phyloP scores from a whole-genome alignment of 2,113 vertebrate genomes.

The Lophius piscatorius region DNA sequence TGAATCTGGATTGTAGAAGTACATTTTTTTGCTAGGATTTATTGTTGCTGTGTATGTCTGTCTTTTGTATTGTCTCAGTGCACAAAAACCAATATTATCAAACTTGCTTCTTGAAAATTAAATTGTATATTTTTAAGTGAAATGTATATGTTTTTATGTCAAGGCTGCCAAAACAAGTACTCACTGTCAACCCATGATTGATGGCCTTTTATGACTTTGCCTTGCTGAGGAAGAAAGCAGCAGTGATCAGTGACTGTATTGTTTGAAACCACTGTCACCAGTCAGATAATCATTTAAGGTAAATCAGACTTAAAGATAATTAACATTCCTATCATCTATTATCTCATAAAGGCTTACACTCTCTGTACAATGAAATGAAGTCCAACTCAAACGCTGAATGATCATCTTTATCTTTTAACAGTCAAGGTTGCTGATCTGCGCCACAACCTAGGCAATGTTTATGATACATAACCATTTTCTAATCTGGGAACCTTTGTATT shows the following conservation, averaged over 20 bases:
- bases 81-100: conserved; percentile 82
- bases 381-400: conserved; percentile 64
- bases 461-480: conserved; percentile 82
- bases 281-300: conserved; percentile 5
- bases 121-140: conserved; percentile 87
- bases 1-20: conserved; percentile 75
- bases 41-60: conserved; percentile 64
- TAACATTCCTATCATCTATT: conserved; percentile 37
- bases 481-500: conserved; percentile 80
- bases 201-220: conserved; percentile 62
- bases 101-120: conserved; percentile 79
- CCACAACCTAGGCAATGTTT: conserved; percentile 77
- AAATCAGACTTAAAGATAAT: conserved; percentile 26
- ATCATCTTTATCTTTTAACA: conserved; percentile 51
- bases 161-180: conserved; percentile 70
- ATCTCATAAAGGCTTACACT: conserved; percentile 42
- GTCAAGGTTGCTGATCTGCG: conserved; percentile 79
- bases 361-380: conserved; percentile 41
- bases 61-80: conserved; percentile 79
- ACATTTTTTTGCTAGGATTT: conserved; percentile 54
- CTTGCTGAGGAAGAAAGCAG: conserved; percentile 34
- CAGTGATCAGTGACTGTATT: conserved; percentile 21
- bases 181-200: conserved; percentile 55
- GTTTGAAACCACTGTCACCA: conserved; percentile 50
- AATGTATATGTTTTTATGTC: conserved; percentile 74